Base-by-base conservation (phyloP, 2,888 invertebrate species). In the Drosophila atroscutellata region DNA sequence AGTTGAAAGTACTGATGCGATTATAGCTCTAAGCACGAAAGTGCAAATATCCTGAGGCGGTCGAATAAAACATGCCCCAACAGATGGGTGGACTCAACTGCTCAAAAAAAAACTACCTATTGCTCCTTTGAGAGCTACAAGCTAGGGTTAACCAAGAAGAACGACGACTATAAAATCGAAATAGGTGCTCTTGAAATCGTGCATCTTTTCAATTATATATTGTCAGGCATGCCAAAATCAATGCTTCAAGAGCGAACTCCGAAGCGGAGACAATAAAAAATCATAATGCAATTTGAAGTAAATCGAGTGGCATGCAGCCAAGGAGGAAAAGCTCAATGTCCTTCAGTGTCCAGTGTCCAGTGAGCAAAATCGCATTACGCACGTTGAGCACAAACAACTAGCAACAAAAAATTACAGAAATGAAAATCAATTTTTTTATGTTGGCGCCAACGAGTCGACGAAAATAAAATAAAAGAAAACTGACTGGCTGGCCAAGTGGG, bases 381-480 rank as follows among this genome's bases (percentile, higher is more conserved):
- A 37, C 36, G 32, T 8, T 15, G 5, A 51, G 20, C 20, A 34
- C 20, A n/a, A 15, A 28, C 24, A 18, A 9, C 3, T 20, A 11
- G 5, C 7, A 24, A 24, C 7, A 20, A 2, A 54, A 54, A 37
- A 37, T 8, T 2, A 51, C 47, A 34, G 76, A 72, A 84, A 70
- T 80, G 62, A 66, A 78, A 85, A 87, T 85, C 86, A 78, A 88
- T 83, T 73, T 78, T 85, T 88, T 83, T 86, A 86, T 90, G 77
- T 74, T 90, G 86, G 86, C 86, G 86, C 90, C 86, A 78, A 64
- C 30, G 65, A 77, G 86, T 86, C 86, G 79, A 58, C 73, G 72
- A 88, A 88, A 88, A 88, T 86, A 90, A 85, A 69, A 75, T 86
- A 90, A 85, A 71, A 75, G 72, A 62, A 77, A 81, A 58, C 50